A percentile compares a stretch with the other conserved stretches of the same genome.
Conservation (phyloP, 2,888 invertebrate genomes). For the Drosophila greeni region DNA sequence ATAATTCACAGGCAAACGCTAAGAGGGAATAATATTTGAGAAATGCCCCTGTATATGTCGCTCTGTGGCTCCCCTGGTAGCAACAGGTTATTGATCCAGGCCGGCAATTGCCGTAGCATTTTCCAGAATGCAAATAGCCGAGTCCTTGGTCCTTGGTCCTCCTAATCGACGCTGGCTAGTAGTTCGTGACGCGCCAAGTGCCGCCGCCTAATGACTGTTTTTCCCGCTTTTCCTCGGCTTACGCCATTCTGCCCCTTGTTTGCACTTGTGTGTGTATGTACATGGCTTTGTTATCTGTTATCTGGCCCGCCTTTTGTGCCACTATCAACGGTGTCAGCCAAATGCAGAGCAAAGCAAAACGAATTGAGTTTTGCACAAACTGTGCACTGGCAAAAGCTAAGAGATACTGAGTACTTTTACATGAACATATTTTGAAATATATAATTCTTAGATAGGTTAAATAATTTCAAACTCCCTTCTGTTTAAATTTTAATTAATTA, state of each 20-base stretch:
- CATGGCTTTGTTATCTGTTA: slow-evolving; percentile 62
- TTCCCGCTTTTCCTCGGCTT: slow-evolving; percentile 37
- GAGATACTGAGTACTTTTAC: too few species aligned
- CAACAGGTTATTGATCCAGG: slow-evolving; percentile 70
- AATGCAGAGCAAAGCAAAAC: slow-evolving; percentile 36
- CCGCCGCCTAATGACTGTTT: slow-evolving; percentile 63
- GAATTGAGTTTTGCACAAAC: slow-evolving; percentile 39
- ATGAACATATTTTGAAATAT: neutral
- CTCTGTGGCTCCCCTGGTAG: neutral
- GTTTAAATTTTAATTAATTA: too few species aligned
- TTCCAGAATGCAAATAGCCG: slow-evolving; percentile 42
- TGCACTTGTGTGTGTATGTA: slow-evolving; percentile 49
- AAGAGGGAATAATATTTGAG: slow-evolving; percentile 10
- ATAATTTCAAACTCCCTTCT: too few species aligned
- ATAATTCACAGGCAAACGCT: slow-evolving; percentile 29
- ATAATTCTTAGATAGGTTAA: neutral
- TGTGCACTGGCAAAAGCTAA: slow-evolving; percentile 24
- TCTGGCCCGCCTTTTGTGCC: slow-evolving; percentile 56
- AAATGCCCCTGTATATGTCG: neutral
- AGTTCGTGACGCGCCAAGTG: slow-evolving; percentile 56
- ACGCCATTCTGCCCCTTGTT: slow-evolving; percentile 50
- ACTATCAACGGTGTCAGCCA: slow-evolving; percentile 47
- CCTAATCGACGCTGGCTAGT: slow-evolving; percentile 61
- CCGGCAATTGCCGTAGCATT: slow-evolving; percentile 25
- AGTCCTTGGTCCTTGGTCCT: slow-evolving; percentile 12